These are phyloP conservation scores for Callipepla californica DNA, from an alignment of 2,113 vertebrate genomes.

Conservation along the genomic window DNA sequence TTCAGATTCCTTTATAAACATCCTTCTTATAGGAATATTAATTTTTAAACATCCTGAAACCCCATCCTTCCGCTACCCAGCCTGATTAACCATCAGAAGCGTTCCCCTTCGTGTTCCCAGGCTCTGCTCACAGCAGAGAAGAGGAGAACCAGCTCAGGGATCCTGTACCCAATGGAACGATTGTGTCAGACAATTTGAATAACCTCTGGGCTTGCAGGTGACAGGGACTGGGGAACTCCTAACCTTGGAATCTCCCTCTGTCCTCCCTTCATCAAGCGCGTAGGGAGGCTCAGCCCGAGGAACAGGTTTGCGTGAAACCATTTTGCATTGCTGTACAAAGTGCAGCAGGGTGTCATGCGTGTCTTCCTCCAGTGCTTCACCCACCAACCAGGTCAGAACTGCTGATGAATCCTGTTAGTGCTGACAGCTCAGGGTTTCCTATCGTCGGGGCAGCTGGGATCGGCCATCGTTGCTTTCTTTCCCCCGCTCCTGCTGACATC, in stretches of 20 bases:
- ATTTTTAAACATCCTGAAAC: not conserved
- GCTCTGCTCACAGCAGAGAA: not conserved
- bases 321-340: not conserved
- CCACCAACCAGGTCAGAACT: not conserved
- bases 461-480: not conserved
- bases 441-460: not conserved
- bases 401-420: not conserved
- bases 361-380: not conserved
- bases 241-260: not conserved
- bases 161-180: not conserved
- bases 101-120: fast-evolving
- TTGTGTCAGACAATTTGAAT: not conserved
- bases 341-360: not conserved
- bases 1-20: not conserved
- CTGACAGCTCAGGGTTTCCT: not conserved
- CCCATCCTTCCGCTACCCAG: not conserved
- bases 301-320: slow-evolving; percentile 53
- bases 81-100: not conserved
- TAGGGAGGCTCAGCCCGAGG: not conserved
- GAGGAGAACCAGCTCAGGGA: not conserved
- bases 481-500: slow-evolving; percentile 55
- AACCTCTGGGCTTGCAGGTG: not conserved
- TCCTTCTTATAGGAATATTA: not conserved
- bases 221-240: not conserved
- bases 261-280: not conserved